Evolutionary conservation across 2,797 vertebrate species (phyloP), one percentile per base, ranked within the genome.

Genomic region (Holocentrus rufus): DNA sequence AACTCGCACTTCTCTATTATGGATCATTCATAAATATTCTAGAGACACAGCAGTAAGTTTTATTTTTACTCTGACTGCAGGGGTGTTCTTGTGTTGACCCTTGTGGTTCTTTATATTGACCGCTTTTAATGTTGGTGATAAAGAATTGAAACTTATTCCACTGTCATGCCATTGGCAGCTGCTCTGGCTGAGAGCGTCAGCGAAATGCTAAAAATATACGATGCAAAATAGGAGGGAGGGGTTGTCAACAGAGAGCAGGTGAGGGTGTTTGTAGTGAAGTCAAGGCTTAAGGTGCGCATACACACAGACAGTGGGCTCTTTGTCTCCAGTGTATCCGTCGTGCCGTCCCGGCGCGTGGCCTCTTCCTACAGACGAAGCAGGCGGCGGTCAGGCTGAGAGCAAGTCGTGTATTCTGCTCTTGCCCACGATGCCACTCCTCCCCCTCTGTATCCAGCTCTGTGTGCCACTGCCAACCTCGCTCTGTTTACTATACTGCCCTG

Each of bases 401-500:
- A 44, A 31, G 20, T 59, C 58, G 17, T 9, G 2, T 53, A 18
- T 25, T 13, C 27, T 18, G 6, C 9, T 36, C 9, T 55, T 47
- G 50, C 64, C 47, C 34, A 63, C 34, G 34, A 34, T 30, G 47
- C 30, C 42, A 25, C 10, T 60, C n/a, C 54, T 15, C 57, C 22
- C 62, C 10, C 31, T 56, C 70, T 42, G 18, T n/a, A 34, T 23
- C 31, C 10, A 10, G 53, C 17, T 71, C 36, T 30, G 39, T 61
- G 5, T 30, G 27, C 53, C 30, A 39, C 58, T 59, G 30, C 44
- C 18, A 46, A 74, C 49, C 17, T 25, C 22, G 1, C 11, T 69
- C 14, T 82, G 52, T 83, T 88, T 84, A 55, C 58, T 50, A 5
- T 86, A 27, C 54, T 56, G 8, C 17, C 47, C 49, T 55, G 10